Evolutionary conservation across 2,113 vertebrate species (phyloP), one percentile per base, ranked within the genome.

Genomic region (Cygnus atratus): DNA sequence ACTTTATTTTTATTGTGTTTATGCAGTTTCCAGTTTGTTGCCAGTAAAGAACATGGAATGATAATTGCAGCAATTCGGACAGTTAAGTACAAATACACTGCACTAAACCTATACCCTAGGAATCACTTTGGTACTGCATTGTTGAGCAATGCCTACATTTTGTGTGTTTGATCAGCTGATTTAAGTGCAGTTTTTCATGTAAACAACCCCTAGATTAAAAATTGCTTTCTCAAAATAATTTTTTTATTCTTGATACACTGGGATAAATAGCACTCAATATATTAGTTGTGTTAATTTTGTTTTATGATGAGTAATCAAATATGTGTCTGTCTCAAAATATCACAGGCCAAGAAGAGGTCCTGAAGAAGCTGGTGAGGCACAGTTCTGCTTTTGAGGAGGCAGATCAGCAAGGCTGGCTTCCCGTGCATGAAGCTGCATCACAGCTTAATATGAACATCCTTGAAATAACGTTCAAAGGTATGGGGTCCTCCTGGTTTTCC

Each of bases 381-480:
- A 94, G 94, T 15, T 97, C 97, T 89, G 98, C 97, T 67, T 98
- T 99, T 84, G 97, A 97, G 61, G 98, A 99, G 97, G 97, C 98
- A 28, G 98, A 99, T 92, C 97, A 94, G 29, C 95, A 96, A 50
- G 99, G 99, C 54, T 99, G 99, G 99, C 98, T 98, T 86, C 99
- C 99, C 28, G 88, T 99, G 75, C 99, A 99, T 44, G 98, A 98
- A 96, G 99, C 99, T 75, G 98, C 99, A 19, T 98, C 98, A 18
- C 98, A 99, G 71, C 74, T 95, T 31, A 98, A 98, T 65, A 98
- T 94, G 92, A 98, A 89, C 44, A 98, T 99, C 81, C 97, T 99
- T 65, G 98, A 99, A 97, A 98, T 99, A 4, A 98, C 98, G 58
- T 98, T 99, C 83, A 98, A 98, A 97, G 98, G 99, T 99, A 95